A percentile compares a stretch with the other conserved stretches of the same genome.
Evolutionary conservation across 2,888 invertebrate genomes (phyloP).

Genomic region (Darwinula stevensoni): DNA sequence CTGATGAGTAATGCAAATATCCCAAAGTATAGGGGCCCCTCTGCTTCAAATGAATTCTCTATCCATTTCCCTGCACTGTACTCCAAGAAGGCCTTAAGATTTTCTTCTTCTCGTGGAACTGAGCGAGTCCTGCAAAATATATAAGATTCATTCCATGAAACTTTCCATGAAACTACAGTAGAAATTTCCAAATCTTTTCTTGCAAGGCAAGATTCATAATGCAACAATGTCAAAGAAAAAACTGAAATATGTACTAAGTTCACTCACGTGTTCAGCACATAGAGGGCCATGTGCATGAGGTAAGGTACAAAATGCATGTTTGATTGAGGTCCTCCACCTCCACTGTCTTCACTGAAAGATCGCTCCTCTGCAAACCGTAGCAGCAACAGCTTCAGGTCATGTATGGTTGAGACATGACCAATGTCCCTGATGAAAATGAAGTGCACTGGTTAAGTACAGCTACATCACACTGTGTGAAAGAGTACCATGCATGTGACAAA

Average conservation of each 20-base stretch:
- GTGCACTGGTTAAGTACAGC: neutral
- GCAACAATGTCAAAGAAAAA: conserved; percentile 6
- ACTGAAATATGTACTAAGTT: conserved; percentile 4
- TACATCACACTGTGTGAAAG: neutral
- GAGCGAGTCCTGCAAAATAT: conserved; percentile 16
- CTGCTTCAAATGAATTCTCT: conserved; percentile 60
- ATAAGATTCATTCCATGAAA: conserved; percentile 5
- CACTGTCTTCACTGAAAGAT: conserved; percentile 89
- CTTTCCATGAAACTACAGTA: neutral
- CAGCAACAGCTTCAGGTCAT: conserved; percentile 68
- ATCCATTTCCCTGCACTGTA: conserved; percentile 23
- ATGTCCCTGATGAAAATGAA: conserved; percentile 14
- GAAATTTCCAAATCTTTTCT: neutral
- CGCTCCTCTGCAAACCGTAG: conserved; percentile 70
- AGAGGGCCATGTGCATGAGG: conserved; percentile 71
- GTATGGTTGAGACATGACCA: conserved; percentile 32
- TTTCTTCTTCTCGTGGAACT: conserved; percentile 36
- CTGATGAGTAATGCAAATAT: conserved; percentile 49
- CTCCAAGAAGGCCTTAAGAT: conserved; percentile 37
- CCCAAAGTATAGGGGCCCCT: conserved; percentile 66
- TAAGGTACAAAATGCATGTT: conserved; percentile 92
- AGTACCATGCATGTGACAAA: too few relatives aligned
- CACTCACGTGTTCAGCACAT: conserved; percentile 48
- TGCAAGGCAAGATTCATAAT: neutral
- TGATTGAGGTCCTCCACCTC: conserved; percentile 84